These are phyloP conservation scores for Ammospiza nelsoni DNA, from an alignment of 2,113 vertebrate species.

Conservation along the genomic window DNA sequence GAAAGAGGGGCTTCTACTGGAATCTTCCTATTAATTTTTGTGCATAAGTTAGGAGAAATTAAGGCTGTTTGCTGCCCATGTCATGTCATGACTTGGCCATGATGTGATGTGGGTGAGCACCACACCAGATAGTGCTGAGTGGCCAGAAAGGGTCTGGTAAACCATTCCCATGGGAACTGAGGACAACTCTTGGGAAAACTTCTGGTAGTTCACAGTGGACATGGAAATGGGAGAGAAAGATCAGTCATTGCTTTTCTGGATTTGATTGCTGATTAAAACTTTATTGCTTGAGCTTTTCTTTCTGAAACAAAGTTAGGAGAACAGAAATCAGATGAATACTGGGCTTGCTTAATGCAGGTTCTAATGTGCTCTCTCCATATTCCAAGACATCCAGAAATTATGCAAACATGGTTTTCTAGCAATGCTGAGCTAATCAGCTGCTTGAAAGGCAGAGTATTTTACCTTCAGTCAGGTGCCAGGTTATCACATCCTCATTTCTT, in stretches of 20 bases:
- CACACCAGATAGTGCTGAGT: background rate
- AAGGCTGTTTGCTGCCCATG: background rate
- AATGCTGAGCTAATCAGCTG: background rate
- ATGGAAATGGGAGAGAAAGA: background rate
- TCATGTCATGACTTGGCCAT: background rate
- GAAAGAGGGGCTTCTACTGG: background rate
- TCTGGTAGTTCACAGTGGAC: background rate
- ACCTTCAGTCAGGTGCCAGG: background rate
- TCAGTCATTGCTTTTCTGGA: background rate
- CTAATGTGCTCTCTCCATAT: background rate
- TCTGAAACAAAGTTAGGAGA: background rate
- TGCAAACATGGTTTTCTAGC: background rate
- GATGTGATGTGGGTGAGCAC: background rate
- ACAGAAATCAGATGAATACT: rapidly evolving
- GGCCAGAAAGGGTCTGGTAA: background rate
- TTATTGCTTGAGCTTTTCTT: background rate
- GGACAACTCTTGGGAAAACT: background rate
- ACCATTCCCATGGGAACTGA: background rate
- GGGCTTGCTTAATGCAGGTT: background rate
- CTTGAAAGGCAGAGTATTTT: background rate
- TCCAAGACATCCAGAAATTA: background rate
- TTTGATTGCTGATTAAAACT: background rate
- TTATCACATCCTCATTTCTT: background rate
- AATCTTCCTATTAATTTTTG: background rate
- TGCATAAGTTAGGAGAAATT: background rate